Conservation (phyloP, 92 coral and sea anemone genomes). For the Porites cylindrica region DNA sequence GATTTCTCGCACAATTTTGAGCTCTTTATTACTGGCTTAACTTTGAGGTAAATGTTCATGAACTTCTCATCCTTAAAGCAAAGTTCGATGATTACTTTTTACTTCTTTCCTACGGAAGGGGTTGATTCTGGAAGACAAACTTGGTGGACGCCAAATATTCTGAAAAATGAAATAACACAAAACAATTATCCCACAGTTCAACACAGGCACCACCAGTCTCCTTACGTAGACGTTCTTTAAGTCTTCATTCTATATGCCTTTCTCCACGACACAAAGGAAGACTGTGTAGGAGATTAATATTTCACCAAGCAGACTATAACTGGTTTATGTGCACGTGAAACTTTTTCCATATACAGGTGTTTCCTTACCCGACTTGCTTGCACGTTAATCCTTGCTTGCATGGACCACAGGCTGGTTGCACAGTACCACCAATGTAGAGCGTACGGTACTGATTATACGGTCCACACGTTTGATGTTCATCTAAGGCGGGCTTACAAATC, state of each 20-base stretch:
- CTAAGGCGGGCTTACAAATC: slow-evolving; percentile 97
- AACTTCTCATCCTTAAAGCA: neutral
- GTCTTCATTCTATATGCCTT: too few relatives aligned
- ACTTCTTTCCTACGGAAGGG: slow-evolving; percentile 33
- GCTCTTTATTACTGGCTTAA: too few relatives aligned
- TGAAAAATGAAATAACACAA: slow-evolving; percentile 10
- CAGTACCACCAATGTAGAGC: slow-evolving; percentile 95
- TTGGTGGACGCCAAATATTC: slow-evolving; percentile 99
- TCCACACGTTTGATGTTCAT: slow-evolving; percentile 98
- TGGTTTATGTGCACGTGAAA: too few relatives aligned
- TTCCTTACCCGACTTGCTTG: slow-evolving; percentile 98
- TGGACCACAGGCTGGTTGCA: slow-evolving; percentile 99
- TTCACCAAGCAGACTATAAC: too few relatives aligned
- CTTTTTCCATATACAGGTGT: neutral
- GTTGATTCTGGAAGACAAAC: slow-evolving; percentile 93
- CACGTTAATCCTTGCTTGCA: slow-evolving; percentile 96
- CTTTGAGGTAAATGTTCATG: neutral
- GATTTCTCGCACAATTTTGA: too few relatives aligned
- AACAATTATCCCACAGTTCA: neutral
- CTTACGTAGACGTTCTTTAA: too few relatives aligned
- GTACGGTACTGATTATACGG: slow-evolving; percentile 98
- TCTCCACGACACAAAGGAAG: too few relatives aligned
- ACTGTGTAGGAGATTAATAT: too few relatives aligned
- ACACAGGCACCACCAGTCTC: too few relatives aligned
- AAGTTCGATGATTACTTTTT: neutral